Conservation (phyloP, 2,797 vertebrate genomes). For the Eurystomus glaucurus region DNA sequence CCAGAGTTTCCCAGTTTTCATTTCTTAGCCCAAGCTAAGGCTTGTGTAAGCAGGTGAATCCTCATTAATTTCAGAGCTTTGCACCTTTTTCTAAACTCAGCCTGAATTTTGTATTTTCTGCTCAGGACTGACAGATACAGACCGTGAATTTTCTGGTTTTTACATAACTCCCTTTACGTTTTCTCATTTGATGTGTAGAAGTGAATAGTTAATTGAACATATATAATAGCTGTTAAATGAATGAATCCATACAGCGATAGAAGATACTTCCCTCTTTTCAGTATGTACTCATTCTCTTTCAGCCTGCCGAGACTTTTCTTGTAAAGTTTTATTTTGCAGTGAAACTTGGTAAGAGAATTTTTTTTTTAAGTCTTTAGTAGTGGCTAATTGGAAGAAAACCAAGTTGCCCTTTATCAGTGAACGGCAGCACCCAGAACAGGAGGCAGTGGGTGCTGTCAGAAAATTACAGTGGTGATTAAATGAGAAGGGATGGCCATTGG, state of each 20-base stretch:
- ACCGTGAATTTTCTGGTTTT: constrained; percentile 8
- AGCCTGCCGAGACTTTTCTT: not conserved
- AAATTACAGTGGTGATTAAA: not conserved
- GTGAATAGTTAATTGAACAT: not conserved
- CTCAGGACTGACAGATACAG: constrained; percentile 1
- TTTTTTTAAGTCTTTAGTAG: not conserved
- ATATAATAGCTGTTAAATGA: not conserved
- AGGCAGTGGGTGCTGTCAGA: not conserved
- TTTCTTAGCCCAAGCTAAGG: constrained; percentile 1
- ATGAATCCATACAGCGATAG: not conserved
- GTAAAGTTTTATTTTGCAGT: not conserved
- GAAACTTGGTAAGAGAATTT: not conserved
- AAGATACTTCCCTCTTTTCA: not conserved
- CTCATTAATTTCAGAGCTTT: constrained; percentile 11
- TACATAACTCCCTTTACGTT: constrained; percentile 2
- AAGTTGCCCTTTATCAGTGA: not conserved
- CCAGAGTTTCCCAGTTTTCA: constrained; percentile 37
- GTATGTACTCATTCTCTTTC: not conserved
- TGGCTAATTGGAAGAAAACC: not conserved
- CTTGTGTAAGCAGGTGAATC: not conserved
- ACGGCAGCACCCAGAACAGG: not conserved
- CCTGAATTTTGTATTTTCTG: constrained; percentile 16
- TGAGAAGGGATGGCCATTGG: not conserved
- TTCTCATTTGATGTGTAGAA: not conserved
- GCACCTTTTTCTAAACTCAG: not conserved